Evolutionary conservation across 2,113 vertebrate species (phyloP).

Genomic region (Silurus glanis): DNA sequence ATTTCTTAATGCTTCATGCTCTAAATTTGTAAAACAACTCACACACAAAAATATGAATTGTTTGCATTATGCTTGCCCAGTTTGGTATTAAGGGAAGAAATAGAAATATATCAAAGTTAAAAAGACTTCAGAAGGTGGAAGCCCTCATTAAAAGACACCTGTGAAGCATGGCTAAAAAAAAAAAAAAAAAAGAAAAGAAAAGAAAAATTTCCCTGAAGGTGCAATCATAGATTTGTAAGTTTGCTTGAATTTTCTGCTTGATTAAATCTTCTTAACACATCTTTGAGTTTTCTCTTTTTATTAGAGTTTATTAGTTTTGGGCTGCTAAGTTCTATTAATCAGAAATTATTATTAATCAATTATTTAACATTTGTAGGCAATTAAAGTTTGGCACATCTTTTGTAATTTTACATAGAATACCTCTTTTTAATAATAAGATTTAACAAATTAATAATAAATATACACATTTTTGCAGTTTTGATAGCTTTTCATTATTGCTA

Average conservation of each 20-base stretch:
- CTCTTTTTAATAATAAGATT: not conserved
- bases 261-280: not conserved
- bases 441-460: not conserved
- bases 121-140: too few relatives aligned
- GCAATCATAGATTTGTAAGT: not conserved
- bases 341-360: not conserved
- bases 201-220: conserved; percentile 4
- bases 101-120: not conserved
- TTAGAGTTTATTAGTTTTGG: not conserved
- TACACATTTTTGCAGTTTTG: not conserved
- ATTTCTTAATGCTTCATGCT: not conserved
- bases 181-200: not conserved
- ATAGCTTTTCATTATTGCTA: not conserved
- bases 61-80: not conserved
- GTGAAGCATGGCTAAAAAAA: not conserved
- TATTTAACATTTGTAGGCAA: not conserved
- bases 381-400: not conserved
- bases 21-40: not conserved
- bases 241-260: not conserved
- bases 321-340: not conserved
- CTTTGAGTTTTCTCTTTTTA: not conserved
- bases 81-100: not conserved
- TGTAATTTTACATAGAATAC: not conserved
- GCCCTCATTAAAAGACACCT: too few relatives aligned
- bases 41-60: not conserved